A percentile compares a stretch with the other conserved stretches of the same genome.
phyloP scores from a whole-genome alignment of 2,797 vertebrate species.

The Ptychadena robeensis region DNA sequence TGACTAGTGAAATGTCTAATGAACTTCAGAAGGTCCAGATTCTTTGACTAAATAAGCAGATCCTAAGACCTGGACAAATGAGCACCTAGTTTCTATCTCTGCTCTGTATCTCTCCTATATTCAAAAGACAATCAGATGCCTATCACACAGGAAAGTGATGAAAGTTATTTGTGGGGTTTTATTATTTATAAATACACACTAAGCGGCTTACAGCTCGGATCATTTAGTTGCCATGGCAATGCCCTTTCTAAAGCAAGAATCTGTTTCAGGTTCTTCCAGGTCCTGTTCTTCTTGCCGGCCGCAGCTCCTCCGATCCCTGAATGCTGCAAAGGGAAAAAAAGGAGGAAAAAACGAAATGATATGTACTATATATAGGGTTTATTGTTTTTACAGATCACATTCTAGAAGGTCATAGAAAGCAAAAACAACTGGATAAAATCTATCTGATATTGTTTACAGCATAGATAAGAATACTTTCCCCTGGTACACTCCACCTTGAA shows the following conservation, averaged over 20 bases:
- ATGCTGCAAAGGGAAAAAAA: slow-evolving; percentile 79
- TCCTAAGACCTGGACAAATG: no score
- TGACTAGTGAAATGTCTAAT: no score
- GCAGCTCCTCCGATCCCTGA: slow-evolving; percentile 95
- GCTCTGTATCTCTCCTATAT: not conserved
- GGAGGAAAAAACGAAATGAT: slow-evolving; percentile 37
- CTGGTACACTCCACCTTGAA: no score
- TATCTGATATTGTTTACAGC: not conserved
- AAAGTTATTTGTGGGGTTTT: slow-evolving; percentile 68
- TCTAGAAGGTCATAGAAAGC: not conserved
- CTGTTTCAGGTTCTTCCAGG: slow-evolving; percentile 99
- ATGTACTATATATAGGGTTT: not conserved
- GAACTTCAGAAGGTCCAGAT: no score
- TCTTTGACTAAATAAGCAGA: no score
- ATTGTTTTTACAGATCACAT: not conserved
- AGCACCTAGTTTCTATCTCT: not conserved
- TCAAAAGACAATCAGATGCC: not conserved
- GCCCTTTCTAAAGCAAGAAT: slow-evolving; percentile 92
- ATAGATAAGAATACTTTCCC: not conserved
- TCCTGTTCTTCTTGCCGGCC: slow-evolving; percentile 97
- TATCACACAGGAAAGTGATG: slow-evolving; percentile 59
- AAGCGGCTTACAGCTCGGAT: slow-evolving; percentile 91
- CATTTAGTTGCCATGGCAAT: slow-evolving; percentile 92
- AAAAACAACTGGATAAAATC: not conserved
- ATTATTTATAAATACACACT: slow-evolving; percentile 71